Evolutionary conservation across 2,797 vertebrate species (phyloP).

Genomic region (Naso thynnoides): DNA sequence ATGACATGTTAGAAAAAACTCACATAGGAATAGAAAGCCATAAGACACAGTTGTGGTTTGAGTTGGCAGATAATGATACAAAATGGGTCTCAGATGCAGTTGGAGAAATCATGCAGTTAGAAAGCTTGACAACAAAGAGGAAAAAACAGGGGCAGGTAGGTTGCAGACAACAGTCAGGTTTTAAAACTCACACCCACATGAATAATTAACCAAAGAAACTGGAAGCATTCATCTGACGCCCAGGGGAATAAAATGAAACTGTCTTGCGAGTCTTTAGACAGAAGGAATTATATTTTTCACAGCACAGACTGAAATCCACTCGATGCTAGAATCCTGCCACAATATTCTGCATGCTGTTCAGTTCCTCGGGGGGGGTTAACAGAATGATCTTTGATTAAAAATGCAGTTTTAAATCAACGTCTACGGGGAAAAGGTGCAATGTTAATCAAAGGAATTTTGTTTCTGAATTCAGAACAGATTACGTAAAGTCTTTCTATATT

Average conservation of each 20-base stretch:
- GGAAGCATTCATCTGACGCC: constrained; percentile 76
- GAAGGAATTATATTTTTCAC: constrained; percentile 57
- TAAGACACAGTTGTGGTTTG: constrained; percentile 91
- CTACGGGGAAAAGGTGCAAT: constrained; percentile 70
- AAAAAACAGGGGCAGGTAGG: constrained; percentile 65
- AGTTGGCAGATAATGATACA: constrained; percentile 32
- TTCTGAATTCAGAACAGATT: constrained; percentile 76
- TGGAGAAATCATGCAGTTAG: constrained; percentile 41
- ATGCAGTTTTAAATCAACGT: constrained; percentile 63
- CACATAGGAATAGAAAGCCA: constrained; percentile 99
- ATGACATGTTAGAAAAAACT: constrained; percentile 92
- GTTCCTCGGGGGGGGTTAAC: constrained; percentile 54
- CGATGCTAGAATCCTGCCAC: constrained; percentile 54
- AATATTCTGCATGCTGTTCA: constrained; percentile 59
- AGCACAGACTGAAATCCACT: constrained; percentile 60
- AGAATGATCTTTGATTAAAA: constrained; percentile 79
- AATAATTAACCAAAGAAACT: constrained; percentile 84
- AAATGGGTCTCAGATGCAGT: constrained; percentile 37
- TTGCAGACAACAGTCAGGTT: constrained; percentile 73
- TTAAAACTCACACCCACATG: constrained; percentile 79
- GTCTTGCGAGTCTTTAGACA: constrained; percentile 71
- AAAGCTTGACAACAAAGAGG: constrained; percentile 49
- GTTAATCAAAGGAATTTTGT: constrained; percentile 79
- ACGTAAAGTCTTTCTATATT: constrained; percentile 78
- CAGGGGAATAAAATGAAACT: constrained; percentile 74